phyloP scores from a whole-genome alignment of 2,888 invertebrate species.

The Protula sp. region DNA sequence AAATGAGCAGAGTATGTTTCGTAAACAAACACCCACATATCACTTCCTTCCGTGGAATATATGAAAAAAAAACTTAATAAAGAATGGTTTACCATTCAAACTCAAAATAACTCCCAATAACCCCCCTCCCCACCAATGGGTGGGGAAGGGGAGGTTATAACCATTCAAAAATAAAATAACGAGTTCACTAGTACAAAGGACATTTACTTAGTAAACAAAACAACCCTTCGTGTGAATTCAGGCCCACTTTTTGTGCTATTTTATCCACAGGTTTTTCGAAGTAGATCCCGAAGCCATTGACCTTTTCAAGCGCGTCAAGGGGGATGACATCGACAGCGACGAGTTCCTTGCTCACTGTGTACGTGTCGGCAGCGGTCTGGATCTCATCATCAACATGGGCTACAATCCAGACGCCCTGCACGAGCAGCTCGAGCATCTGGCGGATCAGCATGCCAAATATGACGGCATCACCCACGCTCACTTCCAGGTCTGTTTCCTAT shows the following conservation, averaged over 20 bases:
- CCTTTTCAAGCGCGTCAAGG: constrained; percentile 14
- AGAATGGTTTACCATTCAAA: no score
- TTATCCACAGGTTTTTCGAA: constrained; percentile 12
- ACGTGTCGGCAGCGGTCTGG: constrained; percentile 21
- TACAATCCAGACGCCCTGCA: constrained; percentile 14
- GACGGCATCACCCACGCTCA: constrained; percentile 11
- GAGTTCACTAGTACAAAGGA: no score
- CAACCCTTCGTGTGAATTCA: no score
- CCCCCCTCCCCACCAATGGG: no score
- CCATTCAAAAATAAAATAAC: no score
- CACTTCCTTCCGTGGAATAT: no score
- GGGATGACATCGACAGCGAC: constrained; percentile 7
- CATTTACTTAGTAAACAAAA: no score
- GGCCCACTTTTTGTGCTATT: background rate
- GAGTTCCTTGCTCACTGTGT: constrained; percentile 18
- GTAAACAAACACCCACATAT: no score
- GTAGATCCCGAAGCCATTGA: constrained; percentile 7
- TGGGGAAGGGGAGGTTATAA: no score
- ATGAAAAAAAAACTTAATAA: no score
- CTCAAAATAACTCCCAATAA: no score
- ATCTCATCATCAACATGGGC: constrained; percentile 15
- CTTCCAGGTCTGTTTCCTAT: constrained; percentile 13
- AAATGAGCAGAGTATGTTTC: no score
- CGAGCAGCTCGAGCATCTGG: constrained; percentile 15
- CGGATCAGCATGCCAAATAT: constrained; percentile 12